Evolutionary conservation across 2,113 vertebrate species (phyloP), one percentile per base, ranked within the genome.

Genomic region (Erythrocercus mccallii): DNA sequence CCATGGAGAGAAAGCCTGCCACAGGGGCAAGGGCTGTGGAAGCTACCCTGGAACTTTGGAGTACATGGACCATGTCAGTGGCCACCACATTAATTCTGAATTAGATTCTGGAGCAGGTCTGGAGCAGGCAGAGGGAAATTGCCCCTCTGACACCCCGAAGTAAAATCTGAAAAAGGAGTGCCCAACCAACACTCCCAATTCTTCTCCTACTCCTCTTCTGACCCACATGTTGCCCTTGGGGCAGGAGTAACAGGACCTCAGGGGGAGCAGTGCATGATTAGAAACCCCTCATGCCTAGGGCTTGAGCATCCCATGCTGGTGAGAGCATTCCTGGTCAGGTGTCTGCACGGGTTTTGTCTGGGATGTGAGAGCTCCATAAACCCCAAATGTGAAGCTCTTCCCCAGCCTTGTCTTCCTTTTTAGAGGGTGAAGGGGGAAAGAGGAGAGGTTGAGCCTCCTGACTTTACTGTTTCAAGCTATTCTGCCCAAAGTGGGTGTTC

Each of bases 21-120:
- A 6, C 0, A 1, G 64, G 23, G 19, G 6, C 2, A 14, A 60
- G 48, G 33, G 18, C 20, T 5, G 1, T 2, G 1, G 35, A 15
- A 23, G 7, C 38, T 12, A 2, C 19, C n/a, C 22, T 11, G 8
- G 11, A 48, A 51, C 44, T 66, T 33, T n/a, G 23, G 40, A 24
- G 30, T 44, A 19, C 28, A 9, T 1, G 3, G 23, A 12, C 16
- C 31, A 30, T 2, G 9, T 6, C 3, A 11, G 23, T 4, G 6
- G n/a, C n/a, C 2, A 2, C n/a, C 10, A 11, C 0, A 1, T 20
- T 20, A 38, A 18, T 31, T 84, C 45, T 65, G 56, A 31, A 23
- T 38, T 76, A 76, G 13, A 76, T 27, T 27, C 31, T 2, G 18
- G 76, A 1, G 0, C 5, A 2, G 22, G 27, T 21, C 27, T 66